Conservation (phyloP, 2,113 vertebrate genomes). For the Ammodytes marinus region DNA sequence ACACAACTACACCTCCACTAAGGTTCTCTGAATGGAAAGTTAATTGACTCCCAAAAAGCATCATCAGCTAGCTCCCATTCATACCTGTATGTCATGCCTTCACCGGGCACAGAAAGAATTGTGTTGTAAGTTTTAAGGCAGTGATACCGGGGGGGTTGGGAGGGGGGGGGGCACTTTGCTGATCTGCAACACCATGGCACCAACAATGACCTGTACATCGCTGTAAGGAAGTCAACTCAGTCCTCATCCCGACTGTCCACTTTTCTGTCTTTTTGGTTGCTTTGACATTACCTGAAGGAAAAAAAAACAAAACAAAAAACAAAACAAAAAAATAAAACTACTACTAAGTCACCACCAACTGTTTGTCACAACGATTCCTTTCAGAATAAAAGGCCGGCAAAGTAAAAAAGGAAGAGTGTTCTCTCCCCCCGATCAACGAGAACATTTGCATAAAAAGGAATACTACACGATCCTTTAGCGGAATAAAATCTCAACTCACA, state of each 20-base stretch:
- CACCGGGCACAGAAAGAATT: not conserved
- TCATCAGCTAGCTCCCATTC: slow-evolving; percentile 1
- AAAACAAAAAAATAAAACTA: not conserved
- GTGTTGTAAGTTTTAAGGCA: slow-evolving; percentile 51
- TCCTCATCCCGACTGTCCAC: not conserved
- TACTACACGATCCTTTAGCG: slow-evolving; percentile 57
- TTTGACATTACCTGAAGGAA: slow-evolving; percentile 3
- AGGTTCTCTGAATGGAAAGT: slow-evolving; percentile 26
- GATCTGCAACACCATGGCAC: slow-evolving; percentile 10
- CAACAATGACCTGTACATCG: not conserved
- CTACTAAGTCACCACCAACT: not conserved
- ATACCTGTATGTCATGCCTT: not conserved
- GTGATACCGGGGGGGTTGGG: slow-evolving; percentile 52
- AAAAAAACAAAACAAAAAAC: not conserved
- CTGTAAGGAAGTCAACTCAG: not conserved
- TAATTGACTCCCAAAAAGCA: slow-evolving; percentile 17
- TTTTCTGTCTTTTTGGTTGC: not conserved
- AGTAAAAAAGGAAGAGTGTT: slow-evolving; percentile 44
- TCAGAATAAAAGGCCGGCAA: slow-evolving; percentile 54
- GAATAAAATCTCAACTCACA: slow-evolving; percentile 43
- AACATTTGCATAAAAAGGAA: slow-evolving; percentile 74
- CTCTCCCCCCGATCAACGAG: slow-evolving; percentile 32
- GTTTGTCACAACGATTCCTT: slow-evolving; percentile 37
- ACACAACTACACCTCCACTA: not conserved
- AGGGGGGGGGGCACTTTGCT: not conserved